Percentiles rank a stretch among this genome's conserved stretches.
Conservation (phyloP, 2,113 vertebrate species). For the Nothobranchius kuhntae region DNA sequence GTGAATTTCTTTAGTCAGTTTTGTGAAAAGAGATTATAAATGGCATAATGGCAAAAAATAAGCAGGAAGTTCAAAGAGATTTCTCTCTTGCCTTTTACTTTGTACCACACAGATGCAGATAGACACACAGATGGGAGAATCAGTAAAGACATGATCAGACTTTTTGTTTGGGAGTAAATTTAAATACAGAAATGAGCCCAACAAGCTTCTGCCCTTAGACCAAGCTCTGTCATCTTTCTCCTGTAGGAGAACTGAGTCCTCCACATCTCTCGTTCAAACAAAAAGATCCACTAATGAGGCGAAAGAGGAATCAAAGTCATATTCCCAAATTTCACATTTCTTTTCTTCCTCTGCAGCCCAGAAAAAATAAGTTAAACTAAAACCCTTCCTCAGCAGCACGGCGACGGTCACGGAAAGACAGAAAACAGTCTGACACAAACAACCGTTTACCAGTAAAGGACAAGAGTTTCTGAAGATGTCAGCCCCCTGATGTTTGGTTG, state of each 20-base stretch:
- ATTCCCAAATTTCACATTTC: slow-evolving; percentile 1
- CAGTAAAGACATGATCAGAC: slow-evolving; percentile 17
- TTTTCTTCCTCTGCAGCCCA: not conserved
- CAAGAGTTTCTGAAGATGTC: too few relatives aligned
- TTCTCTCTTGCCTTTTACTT: slow-evolving; percentile 4
- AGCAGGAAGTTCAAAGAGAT: not conserved
- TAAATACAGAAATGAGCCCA: slow-evolving; percentile 52
- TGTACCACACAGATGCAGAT: not conserved
- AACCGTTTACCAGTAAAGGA: too few relatives aligned
- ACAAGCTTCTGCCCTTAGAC: slow-evolving; percentile 22
- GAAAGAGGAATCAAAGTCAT: slow-evolving; percentile 2
- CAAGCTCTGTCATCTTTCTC: slow-evolving; percentile 3
- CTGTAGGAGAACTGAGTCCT: slow-evolving; percentile 9
- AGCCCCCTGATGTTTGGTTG: not conserved
- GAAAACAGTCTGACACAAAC: too few relatives aligned
- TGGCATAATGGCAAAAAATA: too few relatives aligned
- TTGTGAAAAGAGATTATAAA: too few relatives aligned
- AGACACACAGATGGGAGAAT: slow-evolving; percentile 3
- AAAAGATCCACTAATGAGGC: slow-evolving; percentile 15
- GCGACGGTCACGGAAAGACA: not conserved
- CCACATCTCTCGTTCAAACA: not conserved
- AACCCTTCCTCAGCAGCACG: slow-evolving; percentile 1
- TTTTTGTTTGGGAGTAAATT: slow-evolving; percentile 36
- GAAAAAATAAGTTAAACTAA: not conserved
- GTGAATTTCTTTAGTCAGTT: too few relatives aligned